Conservation (phyloP, 30 jellyfish, hydroid and myxozoan species). For the Chironex yamaguchii region DNA sequence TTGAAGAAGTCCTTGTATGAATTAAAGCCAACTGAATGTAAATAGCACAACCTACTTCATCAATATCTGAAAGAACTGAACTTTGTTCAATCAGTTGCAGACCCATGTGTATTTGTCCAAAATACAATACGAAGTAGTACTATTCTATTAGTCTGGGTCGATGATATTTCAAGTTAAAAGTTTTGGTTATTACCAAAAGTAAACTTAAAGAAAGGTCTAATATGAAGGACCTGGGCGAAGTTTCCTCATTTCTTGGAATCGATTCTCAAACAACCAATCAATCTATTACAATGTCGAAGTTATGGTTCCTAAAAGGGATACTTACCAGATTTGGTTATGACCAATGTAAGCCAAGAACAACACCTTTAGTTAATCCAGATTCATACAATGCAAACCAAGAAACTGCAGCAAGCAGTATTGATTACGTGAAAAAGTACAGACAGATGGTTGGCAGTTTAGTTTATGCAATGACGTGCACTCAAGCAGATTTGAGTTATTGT, state of each 20-base stretch:
- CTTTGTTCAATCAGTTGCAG: constrained; percentile 46
- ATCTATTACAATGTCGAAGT: constrained; percentile 41
- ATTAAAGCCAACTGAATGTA: constrained; percentile 58
- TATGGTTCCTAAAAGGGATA: not conserved
- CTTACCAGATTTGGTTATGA: constrained; percentile 31
- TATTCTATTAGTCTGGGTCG: constrained; percentile 31
- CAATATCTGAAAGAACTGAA: constrained; percentile 8
- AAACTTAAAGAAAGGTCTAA: not conserved
- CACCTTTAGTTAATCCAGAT: constrained; percentile 37
- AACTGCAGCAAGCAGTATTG: not conserved
- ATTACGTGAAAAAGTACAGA: too few species aligned
- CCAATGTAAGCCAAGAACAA: constrained; percentile 56
- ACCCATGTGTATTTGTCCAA: constrained; percentile 35
- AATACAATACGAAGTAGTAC: not conserved
- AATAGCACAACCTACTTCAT: constrained; percentile 25
- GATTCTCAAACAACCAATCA: not conserved
- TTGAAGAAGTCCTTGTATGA: constrained; percentile 51
- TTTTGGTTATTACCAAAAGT: not conserved
- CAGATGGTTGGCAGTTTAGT: not conserved
- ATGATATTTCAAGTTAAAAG: constrained; percentile 20
- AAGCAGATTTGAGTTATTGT: not conserved
- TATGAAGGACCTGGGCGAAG: constrained; percentile 50
- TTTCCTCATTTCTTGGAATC: constrained; percentile 54
- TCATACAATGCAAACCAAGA: constrained; percentile 11
- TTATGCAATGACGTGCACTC: not conserved